phyloP scores from a whole-genome alignment of 2,113 vertebrate genomes.

The Alectura lathami region DNA sequence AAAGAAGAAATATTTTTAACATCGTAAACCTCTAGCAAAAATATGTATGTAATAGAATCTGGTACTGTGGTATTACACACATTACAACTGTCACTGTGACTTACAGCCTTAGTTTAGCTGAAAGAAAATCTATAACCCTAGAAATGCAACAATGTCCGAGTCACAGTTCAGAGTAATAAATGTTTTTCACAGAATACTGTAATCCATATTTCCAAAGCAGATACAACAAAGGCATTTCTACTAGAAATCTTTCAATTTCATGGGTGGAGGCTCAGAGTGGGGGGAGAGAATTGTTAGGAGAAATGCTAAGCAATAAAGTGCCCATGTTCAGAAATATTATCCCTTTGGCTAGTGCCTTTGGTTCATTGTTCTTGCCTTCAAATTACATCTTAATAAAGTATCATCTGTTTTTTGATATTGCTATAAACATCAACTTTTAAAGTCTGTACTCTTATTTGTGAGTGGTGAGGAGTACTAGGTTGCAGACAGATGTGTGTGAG shows the following conservation, averaged over 20 bases:
- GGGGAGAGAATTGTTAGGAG: conserved; percentile 53
- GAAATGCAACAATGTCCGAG: conserved; percentile 82
- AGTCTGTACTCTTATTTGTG: background rate
- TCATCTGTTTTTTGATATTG: background rate
- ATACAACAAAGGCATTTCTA: conserved; percentile 81
- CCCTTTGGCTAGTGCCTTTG: conserved; percentile 31
- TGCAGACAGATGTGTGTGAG: background rate
- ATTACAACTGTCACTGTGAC: conserved; percentile 85
- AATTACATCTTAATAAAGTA: conserved; percentile 47
- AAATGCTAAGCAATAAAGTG: conserved; percentile 67
- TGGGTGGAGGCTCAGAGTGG: conserved; percentile 70
- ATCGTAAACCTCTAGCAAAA: conserved; percentile 84
- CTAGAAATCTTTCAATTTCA: conserved; percentile 83
- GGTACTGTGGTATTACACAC: conserved; percentile 83
- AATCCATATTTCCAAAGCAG: conserved; percentile 84
- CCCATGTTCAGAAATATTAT: conserved; percentile 46
- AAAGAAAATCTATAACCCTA: conserved; percentile 86
- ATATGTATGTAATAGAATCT: conserved; percentile 87
- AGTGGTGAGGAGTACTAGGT: background rate
- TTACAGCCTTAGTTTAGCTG: conserved; percentile 86
- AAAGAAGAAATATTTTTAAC: conserved; percentile 84
- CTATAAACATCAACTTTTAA: background rate
- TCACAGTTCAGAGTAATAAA: conserved; percentile 85
- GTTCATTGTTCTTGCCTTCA: background rate
- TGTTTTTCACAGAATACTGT: conserved; percentile 82